Base-by-base conservation (phyloP, 1,140 invertebrate genomes). In the Leptinotarsa texana region DNA sequence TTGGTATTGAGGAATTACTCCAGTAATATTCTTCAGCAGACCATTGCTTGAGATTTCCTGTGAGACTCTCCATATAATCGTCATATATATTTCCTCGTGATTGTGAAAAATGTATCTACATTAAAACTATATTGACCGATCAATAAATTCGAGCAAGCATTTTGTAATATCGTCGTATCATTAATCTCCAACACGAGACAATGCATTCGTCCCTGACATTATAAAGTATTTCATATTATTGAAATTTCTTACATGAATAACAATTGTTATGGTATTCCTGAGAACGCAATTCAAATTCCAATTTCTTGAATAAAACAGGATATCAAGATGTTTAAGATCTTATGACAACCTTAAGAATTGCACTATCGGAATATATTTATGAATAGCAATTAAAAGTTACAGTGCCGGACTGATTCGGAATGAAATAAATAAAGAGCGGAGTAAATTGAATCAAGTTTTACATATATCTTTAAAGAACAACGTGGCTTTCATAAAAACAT, bases 151-250 rank as follows among this genome's bases (percentile, higher is more conserved):
- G 8, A 42, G 33, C 0, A 42, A 42, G 33, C 11, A 42, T 42
- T 42, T 3, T 11, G 8, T 0, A 42, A 42, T 42, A 42, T 42
- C 33, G 8, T 33, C 8, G 8, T 42, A 42, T 42, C 8, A 42
- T 42, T 42, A 42, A 42, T 18, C 17, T 0, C 51, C 15, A 57
- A 57, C 51, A 57, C 13, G n/a, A 15, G 15, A 18, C 51, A 15
- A 57, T 57, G 17, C 6, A 57, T 57, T 57, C 51, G 51, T 57
- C 51, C 51, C 51, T 57, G 51, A 57, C 51, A 57, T 57, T 57
- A 57, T 57, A 15, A 57, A 18, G 15, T n/a, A 57, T 18, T 57
- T 57, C 51, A 18, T 57, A 57, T 57, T 18, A 57, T 57, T 57
- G n/a, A 17, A 17, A 57, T 57, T 13, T 57, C n/a, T 57, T 57